phyloP scores from a whole-genome alignment of 2,888 invertebrate species.

The Harpagoxenus sublaevis region DNA sequence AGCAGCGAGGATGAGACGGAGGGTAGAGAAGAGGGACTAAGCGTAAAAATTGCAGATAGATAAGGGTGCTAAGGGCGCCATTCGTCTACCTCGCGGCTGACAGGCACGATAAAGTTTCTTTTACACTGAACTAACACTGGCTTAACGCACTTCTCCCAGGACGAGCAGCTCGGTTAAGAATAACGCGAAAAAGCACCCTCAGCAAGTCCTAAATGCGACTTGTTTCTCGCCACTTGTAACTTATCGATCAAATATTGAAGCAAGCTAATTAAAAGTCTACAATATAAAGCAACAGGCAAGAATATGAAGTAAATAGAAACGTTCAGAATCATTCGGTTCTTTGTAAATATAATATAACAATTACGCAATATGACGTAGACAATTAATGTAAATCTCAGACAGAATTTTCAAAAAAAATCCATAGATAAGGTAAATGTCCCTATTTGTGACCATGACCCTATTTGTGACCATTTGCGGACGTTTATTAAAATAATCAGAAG shows the following conservation, averaged over 20 bases:
- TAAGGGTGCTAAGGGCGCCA: slow-evolving; percentile 77
- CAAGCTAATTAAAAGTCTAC: background rate
- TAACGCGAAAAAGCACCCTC: slow-evolving; percentile 62
- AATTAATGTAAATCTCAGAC: background rate
- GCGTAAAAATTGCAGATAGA: slow-evolving; percentile 78
- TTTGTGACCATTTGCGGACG: no score
- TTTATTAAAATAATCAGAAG: no score
- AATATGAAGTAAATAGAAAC: background rate
- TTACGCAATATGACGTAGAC: background rate
- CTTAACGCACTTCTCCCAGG: slow-evolving; percentile 67
- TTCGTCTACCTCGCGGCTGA: slow-evolving; percentile 78
- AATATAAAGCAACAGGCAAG: background rate
- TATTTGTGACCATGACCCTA: no score
- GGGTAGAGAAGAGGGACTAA: slow-evolving; percentile 54
- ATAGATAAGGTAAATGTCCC: no score
- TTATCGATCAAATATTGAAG: slow-evolving; percentile 30
- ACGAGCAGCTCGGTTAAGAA: slow-evolving; percentile 57
- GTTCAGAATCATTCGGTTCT: background rate
- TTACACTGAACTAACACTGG: slow-evolving; percentile 69
- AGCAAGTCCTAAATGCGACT: slow-evolving; percentile 48
- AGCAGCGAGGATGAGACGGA: slow-evolving; percentile 41
- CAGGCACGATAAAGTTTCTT: slow-evolving; percentile 79
- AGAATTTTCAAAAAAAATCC: background rate
- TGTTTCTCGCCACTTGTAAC: slow-evolving; percentile 7
- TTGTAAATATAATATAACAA: background rate